Percentiles rank a stretch among this genome's conserved stretches.
Evolutionary conservation across 2,113 vertebrate species (phyloP).

Genomic region (Zosterops lateralis): DNA sequence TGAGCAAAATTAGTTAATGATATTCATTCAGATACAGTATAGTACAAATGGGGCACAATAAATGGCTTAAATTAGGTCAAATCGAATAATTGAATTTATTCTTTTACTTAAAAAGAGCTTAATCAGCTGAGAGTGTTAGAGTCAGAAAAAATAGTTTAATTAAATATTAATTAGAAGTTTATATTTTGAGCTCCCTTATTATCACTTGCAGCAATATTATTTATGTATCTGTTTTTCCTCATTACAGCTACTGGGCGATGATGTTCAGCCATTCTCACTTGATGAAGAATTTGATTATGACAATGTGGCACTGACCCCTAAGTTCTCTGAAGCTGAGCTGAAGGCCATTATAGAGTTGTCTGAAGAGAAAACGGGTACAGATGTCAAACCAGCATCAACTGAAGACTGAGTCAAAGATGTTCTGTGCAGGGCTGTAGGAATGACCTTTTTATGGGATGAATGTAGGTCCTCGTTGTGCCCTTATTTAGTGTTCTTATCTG

Average conservation of each 20-base stretch:
- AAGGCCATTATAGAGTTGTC: neutral
- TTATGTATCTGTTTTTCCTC: slow-evolving; percentile 23
- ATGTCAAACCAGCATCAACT: neutral
- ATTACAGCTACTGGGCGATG: slow-evolving; percentile 64
- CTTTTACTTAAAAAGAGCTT: slow-evolving; percentile 78
- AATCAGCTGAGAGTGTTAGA: slow-evolving; percentile 68
- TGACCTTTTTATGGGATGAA: neutral
- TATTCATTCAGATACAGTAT: slow-evolving; percentile 63
- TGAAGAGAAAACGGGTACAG: neutral
- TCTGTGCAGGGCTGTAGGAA: neutral
- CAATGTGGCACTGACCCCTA: slow-evolving; percentile 68
- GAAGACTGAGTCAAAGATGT: neutral
- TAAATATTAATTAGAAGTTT: slow-evolving; percentile 74
- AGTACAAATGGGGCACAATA: slow-evolving; percentile 70
- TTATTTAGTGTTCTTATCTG: neutral
- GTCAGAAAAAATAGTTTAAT: slow-evolving; percentile 69
- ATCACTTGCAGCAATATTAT: slow-evolving; percentile 41
- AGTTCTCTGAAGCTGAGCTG: slow-evolving; percentile 67
- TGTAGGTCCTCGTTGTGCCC: neutral
- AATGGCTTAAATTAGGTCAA: slow-evolving; percentile 75
- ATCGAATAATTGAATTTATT: slow-evolving; percentile 77
- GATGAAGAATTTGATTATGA: slow-evolving; percentile 83
- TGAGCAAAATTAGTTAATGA: slow-evolving; percentile 70
- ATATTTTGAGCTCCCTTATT: slow-evolving; percentile 48
- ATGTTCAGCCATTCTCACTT: slow-evolving; percentile 74